phyloP scores from a whole-genome alignment of 1,140 invertebrate genomes.

The Caerostris extrusa region DNA sequence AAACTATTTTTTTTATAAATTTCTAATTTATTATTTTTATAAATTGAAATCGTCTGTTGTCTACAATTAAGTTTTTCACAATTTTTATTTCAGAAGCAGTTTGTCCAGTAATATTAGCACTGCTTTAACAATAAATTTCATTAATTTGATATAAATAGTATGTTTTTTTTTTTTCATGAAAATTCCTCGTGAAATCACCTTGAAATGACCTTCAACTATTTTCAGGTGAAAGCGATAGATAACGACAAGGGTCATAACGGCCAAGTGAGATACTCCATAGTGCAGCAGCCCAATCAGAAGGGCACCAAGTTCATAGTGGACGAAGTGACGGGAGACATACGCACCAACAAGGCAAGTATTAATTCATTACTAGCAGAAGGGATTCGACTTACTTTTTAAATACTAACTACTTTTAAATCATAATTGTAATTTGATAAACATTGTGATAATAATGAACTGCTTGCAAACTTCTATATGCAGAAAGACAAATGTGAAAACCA shows the following conservation, averaged over 20 bases:
- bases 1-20: no score
- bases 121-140: no score
- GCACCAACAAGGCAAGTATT: conserved; percentile 89
- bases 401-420: not conserved
- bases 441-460: no score
- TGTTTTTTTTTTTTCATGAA: no score
- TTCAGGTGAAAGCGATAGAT: conserved; percentile 92
- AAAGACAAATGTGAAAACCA: not conserved
- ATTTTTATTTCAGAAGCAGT: no score
- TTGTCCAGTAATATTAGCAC: no score
- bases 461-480: not conserved
- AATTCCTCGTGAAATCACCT: no score
- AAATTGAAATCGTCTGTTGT: no score
- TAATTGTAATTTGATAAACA: not conserved
- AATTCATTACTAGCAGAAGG: not conserved
- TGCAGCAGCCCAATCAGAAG: conserved; percentile 97
- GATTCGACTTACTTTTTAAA: no score
- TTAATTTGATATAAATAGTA: no score
- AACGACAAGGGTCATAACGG: conserved; percentile 94
- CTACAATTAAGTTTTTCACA: no score
- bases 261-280: conserved; percentile 96
- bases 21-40: no score
- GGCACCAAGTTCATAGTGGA: conserved; percentile 97
- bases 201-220: not conserved
- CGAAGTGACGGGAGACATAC: conserved; percentile 95